Evolutionary conservation across 2,113 vertebrate species (phyloP).

Genomic region (Boulengeromyrus knoepffleri): DNA sequence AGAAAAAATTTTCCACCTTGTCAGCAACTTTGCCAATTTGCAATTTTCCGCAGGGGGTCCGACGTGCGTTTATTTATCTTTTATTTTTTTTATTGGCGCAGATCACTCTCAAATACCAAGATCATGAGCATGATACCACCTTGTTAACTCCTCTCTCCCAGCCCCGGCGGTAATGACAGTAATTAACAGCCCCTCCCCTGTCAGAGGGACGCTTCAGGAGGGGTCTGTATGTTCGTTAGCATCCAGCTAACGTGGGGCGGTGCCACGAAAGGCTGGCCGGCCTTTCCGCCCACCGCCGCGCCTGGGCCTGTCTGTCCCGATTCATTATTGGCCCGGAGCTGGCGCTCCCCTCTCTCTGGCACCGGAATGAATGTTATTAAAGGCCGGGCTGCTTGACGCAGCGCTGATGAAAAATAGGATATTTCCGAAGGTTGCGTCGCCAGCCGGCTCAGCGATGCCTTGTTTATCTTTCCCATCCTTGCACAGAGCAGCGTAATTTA

Average conservation of each 20-base stretch:
- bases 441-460: conserved; percentile 61
- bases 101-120: conserved; percentile 91
- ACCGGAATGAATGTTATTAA: conserved; percentile 70
- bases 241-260: conserved; percentile 67
- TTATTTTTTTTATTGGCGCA: conserved; percentile 76
- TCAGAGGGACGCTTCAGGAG: conserved; percentile 79
- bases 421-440: conserved; percentile 73
- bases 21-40: conserved; percentile 97
- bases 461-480: conserved; percentile 57
- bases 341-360: conserved; percentile 67
- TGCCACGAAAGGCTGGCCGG: conserved; percentile 61
- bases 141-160: conserved; percentile 72
- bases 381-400: conserved; percentile 63
- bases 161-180: conserved; percentile 78
- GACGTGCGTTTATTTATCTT: conserved; percentile 51
- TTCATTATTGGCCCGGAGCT: conserved; percentile 74
- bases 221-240: conserved; percentile 81
- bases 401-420: conserved; percentile 74
- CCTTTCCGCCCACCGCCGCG: conserved; percentile 49
- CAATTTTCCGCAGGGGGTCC: conserved; percentile 80
- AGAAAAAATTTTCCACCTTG: conserved; percentile 67
- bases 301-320: conserved; percentile 52
- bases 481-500: conserved; percentile 62
- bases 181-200: conserved; percentile 79
- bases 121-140: conserved; percentile 83